A percentile compares a stretch with the other conserved stretches of the same genome.
These are phyloP conservation scores for Nycteola revayana DNA, from an alignment of 2,888 invertebrate genomes.

Conservation along the genomic window DNA sequence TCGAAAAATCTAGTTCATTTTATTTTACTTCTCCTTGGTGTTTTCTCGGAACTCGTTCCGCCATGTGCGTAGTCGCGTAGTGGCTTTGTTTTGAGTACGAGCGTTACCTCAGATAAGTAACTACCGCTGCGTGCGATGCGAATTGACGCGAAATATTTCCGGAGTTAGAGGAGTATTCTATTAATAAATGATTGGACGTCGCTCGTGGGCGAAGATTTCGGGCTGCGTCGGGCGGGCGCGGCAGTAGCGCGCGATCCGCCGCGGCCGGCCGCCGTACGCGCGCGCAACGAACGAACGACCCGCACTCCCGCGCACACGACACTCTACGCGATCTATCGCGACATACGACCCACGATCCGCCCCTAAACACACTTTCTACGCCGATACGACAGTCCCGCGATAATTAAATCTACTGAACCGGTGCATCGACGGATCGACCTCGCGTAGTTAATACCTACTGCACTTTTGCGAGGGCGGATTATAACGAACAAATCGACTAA, in stretches of 20 bases:
- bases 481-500: slow-evolving; percentile 80
- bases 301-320: slow-evolving; percentile 76
- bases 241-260: slow-evolving; percentile 80
- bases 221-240: slow-evolving; percentile 59
- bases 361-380: slow-evolving; percentile 37
- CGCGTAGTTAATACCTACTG: slow-evolving; percentile 50
- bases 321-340: slow-evolving; percentile 55
- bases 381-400: slow-evolving; percentile 26
- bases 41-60: background rate
- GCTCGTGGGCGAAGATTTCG: slow-evolving; percentile 79
- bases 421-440: slow-evolving; percentile 53
- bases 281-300: slow-evolving; percentile 82
- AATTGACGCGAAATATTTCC: slow-evolving; percentile 82
- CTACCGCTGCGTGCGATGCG: slow-evolving; percentile 67
- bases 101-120: slow-evolving; percentile 67
- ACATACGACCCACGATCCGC: slow-evolving; percentile 58
- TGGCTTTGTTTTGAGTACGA: slow-evolving; percentile 38
- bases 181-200: slow-evolving; percentile 77
- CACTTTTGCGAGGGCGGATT: slow-evolving; percentile 76
- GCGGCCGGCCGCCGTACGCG: slow-evolving; percentile 79
- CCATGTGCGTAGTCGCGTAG: slow-evolving; percentile 6
- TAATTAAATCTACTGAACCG: slow-evolving; percentile 22
- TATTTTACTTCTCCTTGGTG: background rate
- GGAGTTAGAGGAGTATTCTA: slow-evolving; percentile 81
- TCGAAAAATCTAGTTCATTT: background rate